phyloP scores from a whole-genome alignment of 2,888 invertebrate species.

The Hyppa rectilinea region DNA sequence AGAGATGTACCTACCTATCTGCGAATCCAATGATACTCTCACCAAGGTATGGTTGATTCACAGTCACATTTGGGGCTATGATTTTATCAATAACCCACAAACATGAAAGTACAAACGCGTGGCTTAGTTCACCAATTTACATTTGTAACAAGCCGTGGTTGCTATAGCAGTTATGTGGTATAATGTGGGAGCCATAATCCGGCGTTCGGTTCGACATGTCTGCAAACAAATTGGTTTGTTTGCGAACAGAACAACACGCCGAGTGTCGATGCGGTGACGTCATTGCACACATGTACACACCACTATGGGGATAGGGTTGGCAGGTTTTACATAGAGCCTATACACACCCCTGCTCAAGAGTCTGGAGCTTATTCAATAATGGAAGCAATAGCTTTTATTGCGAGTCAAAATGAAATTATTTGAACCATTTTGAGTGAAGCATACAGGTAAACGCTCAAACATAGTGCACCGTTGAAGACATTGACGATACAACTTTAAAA shows the following conservation, averaged over 20 bases:
- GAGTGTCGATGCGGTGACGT: constrained; percentile 53
- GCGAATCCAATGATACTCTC: constrained; percentile 9
- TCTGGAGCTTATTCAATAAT: not conserved
- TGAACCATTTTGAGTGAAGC: not conserved
- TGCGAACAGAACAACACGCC: constrained; percentile 45
- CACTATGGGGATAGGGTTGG: constrained; percentile 39
- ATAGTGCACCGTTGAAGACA: not conserved
- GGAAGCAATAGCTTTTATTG: not conserved
- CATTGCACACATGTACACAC: constrained; percentile 35
- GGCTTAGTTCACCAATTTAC: constrained; percentile 43
- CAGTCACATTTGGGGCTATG: not conserved
- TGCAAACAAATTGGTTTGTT: constrained; percentile 64
- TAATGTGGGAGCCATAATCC: constrained; percentile 48
- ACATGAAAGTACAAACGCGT: constrained; percentile 22
- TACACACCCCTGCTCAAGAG: not conserved
- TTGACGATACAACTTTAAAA: not conserved
- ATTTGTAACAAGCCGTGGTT: constrained; percentile 34
- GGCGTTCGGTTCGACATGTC: constrained; percentile 50
- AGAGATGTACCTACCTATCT: too few relatives aligned
- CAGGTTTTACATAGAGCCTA: constrained; percentile 5
- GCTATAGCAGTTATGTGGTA: constrained; percentile 41
- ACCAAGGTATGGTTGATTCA: not conserved
- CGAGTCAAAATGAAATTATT: not conserved
- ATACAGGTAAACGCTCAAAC: not conserved
- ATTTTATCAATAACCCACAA: constrained; percentile 19